Evolutionary conservation across 2,797 vertebrate genomes (phyloP).

Genomic region (Yasuhikotakia modesta): DNA sequence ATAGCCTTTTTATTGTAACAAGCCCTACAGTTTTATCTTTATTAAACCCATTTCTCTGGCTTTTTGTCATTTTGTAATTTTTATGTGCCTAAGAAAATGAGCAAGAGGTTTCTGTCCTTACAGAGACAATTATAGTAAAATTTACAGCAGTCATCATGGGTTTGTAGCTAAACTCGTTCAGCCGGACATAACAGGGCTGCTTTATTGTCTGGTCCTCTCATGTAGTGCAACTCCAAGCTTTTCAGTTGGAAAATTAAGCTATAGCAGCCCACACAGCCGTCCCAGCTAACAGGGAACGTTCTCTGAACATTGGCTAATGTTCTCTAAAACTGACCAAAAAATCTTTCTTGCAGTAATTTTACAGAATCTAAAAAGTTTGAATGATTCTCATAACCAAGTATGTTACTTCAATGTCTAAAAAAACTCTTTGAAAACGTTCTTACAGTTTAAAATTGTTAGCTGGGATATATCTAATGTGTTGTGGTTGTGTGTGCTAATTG

Average conservation of each 20-base stretch:
- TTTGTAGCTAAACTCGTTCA: slow-evolving; percentile 32
- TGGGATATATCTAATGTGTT: neutral
- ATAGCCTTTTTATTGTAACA: neutral
- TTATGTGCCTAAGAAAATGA: neutral
- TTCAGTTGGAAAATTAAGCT: slow-evolving; percentile 25
- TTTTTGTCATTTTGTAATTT: neutral
- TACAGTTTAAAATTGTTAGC: too few species aligned
- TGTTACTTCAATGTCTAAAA: too few species aligned
- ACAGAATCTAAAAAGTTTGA: too few species aligned
- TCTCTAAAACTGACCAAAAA: too few species aligned
- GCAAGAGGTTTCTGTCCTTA: slow-evolving; percentile 3
- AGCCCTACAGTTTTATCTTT: neutral
- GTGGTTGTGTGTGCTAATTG: slow-evolving; percentile 13
- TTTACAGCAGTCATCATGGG: slow-evolving; percentile 24
- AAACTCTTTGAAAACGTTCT: too few species aligned
- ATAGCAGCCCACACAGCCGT: slow-evolving; percentile 15
- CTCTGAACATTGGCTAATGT: too few species aligned
- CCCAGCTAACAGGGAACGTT: neutral
- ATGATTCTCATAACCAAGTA: too few species aligned
- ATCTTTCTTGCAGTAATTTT: too few species aligned
- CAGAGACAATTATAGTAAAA: slow-evolving; percentile 35
- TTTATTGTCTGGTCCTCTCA: slow-evolving; percentile 49
- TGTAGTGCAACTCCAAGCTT: slow-evolving; percentile 26
- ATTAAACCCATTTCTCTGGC: neutral
- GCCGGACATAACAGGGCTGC: slow-evolving; percentile 40